Percentiles rank a stretch among this genome's conserved stretches.
These are phyloP conservation scores for Paedocypris micromegethes DNA, from an alignment of 2,797 vertebrate species.

Conservation along the genomic window DNA sequence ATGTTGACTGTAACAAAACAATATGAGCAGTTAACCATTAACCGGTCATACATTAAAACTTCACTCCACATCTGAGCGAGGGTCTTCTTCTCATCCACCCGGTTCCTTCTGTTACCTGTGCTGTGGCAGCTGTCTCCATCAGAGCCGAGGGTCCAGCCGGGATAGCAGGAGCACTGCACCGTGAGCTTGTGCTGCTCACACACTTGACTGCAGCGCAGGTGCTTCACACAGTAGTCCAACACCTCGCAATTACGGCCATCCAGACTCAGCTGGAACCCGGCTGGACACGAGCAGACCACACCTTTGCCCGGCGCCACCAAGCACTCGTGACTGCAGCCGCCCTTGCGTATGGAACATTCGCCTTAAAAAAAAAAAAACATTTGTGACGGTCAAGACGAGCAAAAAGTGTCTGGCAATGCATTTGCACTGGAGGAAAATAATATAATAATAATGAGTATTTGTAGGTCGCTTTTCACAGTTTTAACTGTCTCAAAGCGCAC, in stretches of 20 bases:
- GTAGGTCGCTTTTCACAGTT: too few relatives aligned
- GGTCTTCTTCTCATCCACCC: too few relatives aligned
- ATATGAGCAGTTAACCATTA: too few relatives aligned
- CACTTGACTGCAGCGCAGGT: conserved; percentile 78
- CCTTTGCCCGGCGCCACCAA: conserved; percentile 76
- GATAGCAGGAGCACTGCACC: conserved; percentile 81
- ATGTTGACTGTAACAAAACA: too few relatives aligned
- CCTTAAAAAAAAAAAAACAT: conserved; percentile 55
- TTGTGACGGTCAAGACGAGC: not conserved
- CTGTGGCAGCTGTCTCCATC: conserved; percentile 76
- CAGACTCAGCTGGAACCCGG: conserved; percentile 64
- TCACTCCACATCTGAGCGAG: too few relatives aligned
- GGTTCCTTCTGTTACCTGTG: conserved; percentile 59
- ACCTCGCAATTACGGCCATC: conserved; percentile 76
- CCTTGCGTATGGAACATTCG: conserved; percentile 75
- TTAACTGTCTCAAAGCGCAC: too few relatives aligned
- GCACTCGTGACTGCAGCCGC: conserved; percentile 80
- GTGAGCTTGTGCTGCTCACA: conserved; percentile 79
- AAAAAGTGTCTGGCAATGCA: too few relatives aligned
- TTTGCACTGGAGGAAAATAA: too few relatives aligned
- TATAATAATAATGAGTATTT: too few relatives aligned
- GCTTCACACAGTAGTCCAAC: conserved; percentile 74
- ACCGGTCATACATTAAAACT: too few relatives aligned
- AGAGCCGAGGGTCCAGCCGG: conserved; percentile 76
- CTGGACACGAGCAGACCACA: conserved; percentile 75